Base-by-base conservation (phyloP, 2,888 invertebrate genomes). In the Epinotia demarniana region DNA sequence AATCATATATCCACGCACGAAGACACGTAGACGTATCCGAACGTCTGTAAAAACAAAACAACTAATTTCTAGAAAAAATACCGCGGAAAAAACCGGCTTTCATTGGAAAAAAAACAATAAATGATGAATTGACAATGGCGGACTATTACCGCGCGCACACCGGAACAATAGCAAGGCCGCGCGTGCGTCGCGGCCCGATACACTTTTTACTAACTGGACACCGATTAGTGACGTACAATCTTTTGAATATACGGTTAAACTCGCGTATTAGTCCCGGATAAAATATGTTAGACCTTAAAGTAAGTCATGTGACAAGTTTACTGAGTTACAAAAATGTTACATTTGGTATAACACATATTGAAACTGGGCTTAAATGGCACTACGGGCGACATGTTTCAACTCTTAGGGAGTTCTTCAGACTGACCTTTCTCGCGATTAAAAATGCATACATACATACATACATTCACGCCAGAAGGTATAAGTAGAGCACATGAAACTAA, bases 161-260 rank as follows among this genome's bases (percentile, higher is more conserved):
- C 86, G 85, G 84, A 82, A 84, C 86, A 86, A 79, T 83, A 83
- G 79, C 86, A 87, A 87, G 87, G 87, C 80, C 84, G 78, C 64
- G 73, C 77, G 63, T 73, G 78, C 78, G 70, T 43, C 4, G 46
- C 16, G 16, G 33, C 16, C 13, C 33, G 27, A 33, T 61, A 33
- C 33, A 61, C 8, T 61, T 61, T 33, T 61, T 33, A 33, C 16
- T 58, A 12, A 23, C 13, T 53, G 53, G 53, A 53, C 53, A 53
- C 53, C 8, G 53, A n/a, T 53, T 53, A n/a, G 53, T 53, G 53
- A 53, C 53, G n/a, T 53, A 8, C 1, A 27, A 27, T 27, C 5
- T 6, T 16, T 16, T 53, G n/a, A 53, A 53, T n/a, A 53, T n/a
- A 53, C 39, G 39, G 39, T 39, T 39, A 39, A 39, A 39, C 9